Percentiles rank a stretch among this genome's conserved stretches.
Conservation (phyloP, 2,113 vertebrate species). For the Myocastor coypus region DNA sequence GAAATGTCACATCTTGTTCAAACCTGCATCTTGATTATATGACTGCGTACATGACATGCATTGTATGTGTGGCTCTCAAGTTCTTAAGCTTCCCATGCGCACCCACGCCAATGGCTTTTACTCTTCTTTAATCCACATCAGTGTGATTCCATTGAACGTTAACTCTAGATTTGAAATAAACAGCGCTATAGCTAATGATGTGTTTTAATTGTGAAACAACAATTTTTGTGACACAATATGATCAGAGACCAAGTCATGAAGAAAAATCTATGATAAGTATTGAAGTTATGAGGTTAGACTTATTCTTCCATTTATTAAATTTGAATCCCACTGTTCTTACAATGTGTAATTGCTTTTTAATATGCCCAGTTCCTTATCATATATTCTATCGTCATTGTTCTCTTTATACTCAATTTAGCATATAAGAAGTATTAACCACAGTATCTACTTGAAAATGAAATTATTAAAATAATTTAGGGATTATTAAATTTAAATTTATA, state of each 20-base stretch:
- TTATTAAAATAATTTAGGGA: conserved; percentile 77
- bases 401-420: conserved; percentile 71
- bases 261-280: background rate
- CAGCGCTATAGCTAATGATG: background rate
- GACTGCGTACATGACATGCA: background rate
- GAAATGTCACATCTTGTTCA: background rate
- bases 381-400: background rate
- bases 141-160: background rate
- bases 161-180: background rate
- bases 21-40: background rate
- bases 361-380: background rate
- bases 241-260: background rate
- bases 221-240: background rate
- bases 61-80: background rate
- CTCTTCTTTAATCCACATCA: background rate
- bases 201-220: background rate
- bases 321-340: conserved; percentile 40
- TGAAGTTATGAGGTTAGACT: background rate
- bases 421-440: conserved; percentile 77
- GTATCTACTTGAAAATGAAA: conserved; percentile 76
- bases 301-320: background rate
- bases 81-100: background rate
- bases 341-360: conserved; percentile 50
- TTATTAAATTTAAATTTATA: conserved; percentile 77
- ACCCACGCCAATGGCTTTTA: background rate